These are phyloP conservation scores for Acronicta alni DNA, from an alignment of 2,888 invertebrate genomes.

Conservation along the genomic window DNA sequence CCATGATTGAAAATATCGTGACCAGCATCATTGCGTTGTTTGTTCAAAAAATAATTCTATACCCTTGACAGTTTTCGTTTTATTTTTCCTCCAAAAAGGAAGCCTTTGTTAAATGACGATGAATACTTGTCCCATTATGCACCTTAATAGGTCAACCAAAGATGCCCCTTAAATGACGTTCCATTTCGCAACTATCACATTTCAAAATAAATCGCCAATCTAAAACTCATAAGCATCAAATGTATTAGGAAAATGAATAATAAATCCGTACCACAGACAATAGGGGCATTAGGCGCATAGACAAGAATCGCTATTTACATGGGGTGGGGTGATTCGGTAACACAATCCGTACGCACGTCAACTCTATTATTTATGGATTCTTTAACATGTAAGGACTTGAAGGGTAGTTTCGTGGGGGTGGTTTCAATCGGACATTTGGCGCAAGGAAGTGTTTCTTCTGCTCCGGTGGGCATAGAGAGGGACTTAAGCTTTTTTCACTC, in stretches of 20 bases:
- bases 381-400: constrained; percentile 88
- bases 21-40: constrained; percentile 9
- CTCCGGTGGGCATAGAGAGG: constrained; percentile 71
- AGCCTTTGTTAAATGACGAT: too few species aligned
- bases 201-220: constrained; percentile 67
- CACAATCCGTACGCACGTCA: constrained; percentile 85
- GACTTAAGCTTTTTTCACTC: constrained; percentile 65
- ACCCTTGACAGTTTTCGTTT: too few species aligned
- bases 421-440: constrained; percentile 84
- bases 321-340: constrained; percentile 75
- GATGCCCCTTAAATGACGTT: constrained; percentile 31
- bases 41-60: too few species aligned
- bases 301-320: constrained; percentile 76
- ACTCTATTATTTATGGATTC: constrained; percentile 90
- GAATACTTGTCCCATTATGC: background rate
- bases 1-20: constrained; percentile 24
- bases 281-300: constrained; percentile 86
- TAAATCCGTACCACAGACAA: constrained; percentile 87
- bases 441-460: constrained; percentile 85
- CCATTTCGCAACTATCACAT: constrained; percentile 43
- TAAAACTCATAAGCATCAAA: constrained; percentile 80
- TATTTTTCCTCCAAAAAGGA: too few species aligned
- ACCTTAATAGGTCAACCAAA: background rate
- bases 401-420: constrained; percentile 66
- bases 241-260: constrained; percentile 87